These are phyloP conservation scores for Rhopilema esculentum DNA, from an alignment of 30 jellyfish, hydroid and myxozoan genomes.

Conservation along the genomic window DNA sequence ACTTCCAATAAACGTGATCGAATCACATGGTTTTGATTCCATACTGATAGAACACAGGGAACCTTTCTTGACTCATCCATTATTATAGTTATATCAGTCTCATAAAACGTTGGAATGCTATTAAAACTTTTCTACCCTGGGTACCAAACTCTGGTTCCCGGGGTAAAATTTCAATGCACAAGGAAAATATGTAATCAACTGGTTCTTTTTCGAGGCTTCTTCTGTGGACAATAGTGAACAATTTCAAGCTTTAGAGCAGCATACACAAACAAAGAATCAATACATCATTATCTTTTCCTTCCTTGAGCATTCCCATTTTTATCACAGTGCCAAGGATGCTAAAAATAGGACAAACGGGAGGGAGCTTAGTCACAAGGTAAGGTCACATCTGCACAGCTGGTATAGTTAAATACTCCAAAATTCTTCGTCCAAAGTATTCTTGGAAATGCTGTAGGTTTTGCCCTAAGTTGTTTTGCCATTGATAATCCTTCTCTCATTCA, in stretches of 20 bases:
- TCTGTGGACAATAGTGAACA: slow-evolving; percentile 1
- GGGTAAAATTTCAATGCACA: not conserved
- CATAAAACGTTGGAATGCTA: too few species aligned
- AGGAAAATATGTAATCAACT: slow-evolving; percentile 1
- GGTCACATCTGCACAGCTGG: not conserved
- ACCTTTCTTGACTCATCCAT: too few species aligned
- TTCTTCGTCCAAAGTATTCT: slow-evolving; percentile 16
- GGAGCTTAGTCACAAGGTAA: slow-evolving; percentile 8
- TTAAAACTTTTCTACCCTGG: too few species aligned
- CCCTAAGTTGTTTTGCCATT: too few species aligned
- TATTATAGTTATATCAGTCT: too few species aligned
- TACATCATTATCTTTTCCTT: slow-evolving; percentile 5
- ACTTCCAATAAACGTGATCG: too few species aligned
- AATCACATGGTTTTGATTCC: too few species aligned
- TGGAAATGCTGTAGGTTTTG: slow-evolving; percentile 7
- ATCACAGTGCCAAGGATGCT: slow-evolving; percentile 22
- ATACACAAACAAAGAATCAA: not conserved
- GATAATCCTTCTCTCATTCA: not conserved
- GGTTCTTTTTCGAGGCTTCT: slow-evolving; percentile 17
- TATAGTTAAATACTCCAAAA: slow-evolving; percentile 8
- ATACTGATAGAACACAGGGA: too few species aligned
- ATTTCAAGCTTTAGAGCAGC: not conserved
- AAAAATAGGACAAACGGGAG: not conserved
- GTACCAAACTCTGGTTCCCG: too few species aligned
- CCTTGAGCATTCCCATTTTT: slow-evolving; percentile 24